Evolutionary conservation across 1,140 invertebrate genomes (phyloP).

Genomic region (Pectinophora gossypiella): DNA sequence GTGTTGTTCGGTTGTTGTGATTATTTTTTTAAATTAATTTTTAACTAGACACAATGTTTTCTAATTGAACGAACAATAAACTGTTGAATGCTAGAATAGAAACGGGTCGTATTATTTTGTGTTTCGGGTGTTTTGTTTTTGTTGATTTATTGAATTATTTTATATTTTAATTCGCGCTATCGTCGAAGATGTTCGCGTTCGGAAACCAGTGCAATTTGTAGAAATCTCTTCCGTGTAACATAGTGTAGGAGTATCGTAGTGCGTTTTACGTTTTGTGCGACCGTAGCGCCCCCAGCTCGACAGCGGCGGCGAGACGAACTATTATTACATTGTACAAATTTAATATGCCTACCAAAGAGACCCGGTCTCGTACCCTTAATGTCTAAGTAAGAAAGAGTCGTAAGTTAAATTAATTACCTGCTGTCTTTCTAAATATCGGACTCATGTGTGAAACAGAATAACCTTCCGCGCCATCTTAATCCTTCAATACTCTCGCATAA

Average conservation of each 20-base stretch:
- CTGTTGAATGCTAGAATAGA: constrained; percentile 70
- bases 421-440: constrained; percentile 41
- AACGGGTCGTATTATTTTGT: constrained; percentile 74
- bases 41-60: constrained; percentile 59
- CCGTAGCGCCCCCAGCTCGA: constrained; percentile 35
- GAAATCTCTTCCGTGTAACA: constrained; percentile 71
- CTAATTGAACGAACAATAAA: constrained; percentile 60
- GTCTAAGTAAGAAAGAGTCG: constrained; percentile 67
- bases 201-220: constrained; percentile 74
- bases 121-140: constrained; percentile 69
- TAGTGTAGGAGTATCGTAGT: constrained; percentile 67
- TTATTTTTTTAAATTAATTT: constrained; percentile 70
- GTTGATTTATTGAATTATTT: constrained; percentile 68
- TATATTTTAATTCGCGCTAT: constrained; percentile 68
- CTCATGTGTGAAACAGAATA: constrained; percentile 45
- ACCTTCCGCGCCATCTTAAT: constrained; percentile 63
- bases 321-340: constrained; percentile 75
- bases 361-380: constrained; percentile 74
- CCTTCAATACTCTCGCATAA: constrained; percentile 70
- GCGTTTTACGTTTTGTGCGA: constrained; percentile 50
- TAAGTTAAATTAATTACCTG: constrained; percentile 60
- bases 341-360: constrained; percentile 76
- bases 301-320: constrained; percentile 53
- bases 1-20: constrained; percentile 75
- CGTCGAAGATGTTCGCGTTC: constrained; percentile 68